These are phyloP conservation scores for Tipula confusa DNA, from an alignment of 2,888 invertebrate genomes.

Conservation along the genomic window DNA sequence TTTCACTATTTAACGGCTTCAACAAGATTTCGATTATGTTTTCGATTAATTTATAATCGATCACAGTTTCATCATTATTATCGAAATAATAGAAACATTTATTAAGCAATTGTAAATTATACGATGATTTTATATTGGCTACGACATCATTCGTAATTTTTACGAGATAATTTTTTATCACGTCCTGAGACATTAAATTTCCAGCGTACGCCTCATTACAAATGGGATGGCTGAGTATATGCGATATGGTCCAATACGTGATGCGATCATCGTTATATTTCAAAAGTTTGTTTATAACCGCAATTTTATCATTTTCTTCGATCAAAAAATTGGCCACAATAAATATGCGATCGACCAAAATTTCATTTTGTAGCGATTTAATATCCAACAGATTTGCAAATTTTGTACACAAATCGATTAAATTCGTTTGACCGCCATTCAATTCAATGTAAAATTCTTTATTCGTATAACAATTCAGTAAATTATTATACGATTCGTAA, in stretches of 20 bases:
- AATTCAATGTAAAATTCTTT: conserved; percentile 37
- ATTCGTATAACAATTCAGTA: conserved; percentile 31
- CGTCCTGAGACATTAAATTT: conserved; percentile 41
- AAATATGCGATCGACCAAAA: conserved; percentile 56
- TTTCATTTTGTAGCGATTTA: conserved; percentile 52
- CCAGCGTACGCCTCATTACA: conserved; percentile 44
- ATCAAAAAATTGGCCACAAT: conserved; percentile 59
- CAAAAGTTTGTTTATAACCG: conserved; percentile 53
- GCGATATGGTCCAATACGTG: conserved; percentile 44
- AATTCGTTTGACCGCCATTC: conserved; percentile 34
- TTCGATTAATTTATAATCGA: conserved; percentile 43
- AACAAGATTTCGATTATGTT: conserved; percentile 44
- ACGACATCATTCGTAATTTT: conserved; percentile 43
- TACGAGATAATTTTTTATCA: conserved; percentile 41
- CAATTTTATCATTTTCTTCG: conserved; percentile 53
- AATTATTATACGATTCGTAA: neutral
- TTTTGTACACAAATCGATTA: conserved; percentile 41
- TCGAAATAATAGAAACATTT: conserved; percentile 49
- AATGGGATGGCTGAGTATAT: conserved; percentile 47
- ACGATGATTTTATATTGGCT: conserved; percentile 40
- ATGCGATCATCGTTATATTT: conserved; percentile 38
- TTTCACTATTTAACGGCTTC: conserved; percentile 39
- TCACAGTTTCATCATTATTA: conserved; percentile 45
- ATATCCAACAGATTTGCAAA: conserved; percentile 51
- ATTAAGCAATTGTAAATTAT: conserved; percentile 45